Evolutionary conservation across 2,113 vertebrate species (phyloP).

Genomic region (Nymphicus hollandicus): DNA sequence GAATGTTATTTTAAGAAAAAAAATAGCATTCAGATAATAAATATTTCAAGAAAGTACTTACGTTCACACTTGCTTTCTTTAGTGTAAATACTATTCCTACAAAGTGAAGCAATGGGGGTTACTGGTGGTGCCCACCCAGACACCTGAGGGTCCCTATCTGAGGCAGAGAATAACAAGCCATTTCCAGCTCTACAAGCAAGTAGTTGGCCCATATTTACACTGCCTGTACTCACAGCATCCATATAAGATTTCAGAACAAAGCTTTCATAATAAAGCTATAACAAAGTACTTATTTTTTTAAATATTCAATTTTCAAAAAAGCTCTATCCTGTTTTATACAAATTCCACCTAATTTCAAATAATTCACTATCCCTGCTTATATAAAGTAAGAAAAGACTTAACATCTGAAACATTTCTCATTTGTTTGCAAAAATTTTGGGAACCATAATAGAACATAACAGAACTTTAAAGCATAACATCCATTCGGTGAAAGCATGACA

Average conservation of each 20-base stretch:
- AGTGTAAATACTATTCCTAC: neutral
- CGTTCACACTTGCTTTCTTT: neutral
- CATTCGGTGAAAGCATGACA: neutral
- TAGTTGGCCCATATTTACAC: neutral
- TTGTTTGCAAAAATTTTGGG: neutral
- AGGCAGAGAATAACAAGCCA: neutral
- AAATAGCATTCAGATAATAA: neutral
- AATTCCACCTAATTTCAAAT: neutral
- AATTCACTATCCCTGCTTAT: neutral
- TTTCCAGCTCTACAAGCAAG: neutral
- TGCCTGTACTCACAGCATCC: neutral
- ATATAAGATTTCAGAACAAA: neutral
- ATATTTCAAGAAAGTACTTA: neutral
- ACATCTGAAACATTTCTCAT: neutral
- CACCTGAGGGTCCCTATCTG: rapidly evolving
- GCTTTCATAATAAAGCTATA: neutral
- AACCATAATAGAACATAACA: neutral
- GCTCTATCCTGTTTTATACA: neutral
- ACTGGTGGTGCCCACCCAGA: neutral
- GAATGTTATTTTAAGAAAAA: neutral
- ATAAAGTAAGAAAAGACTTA: neutral
- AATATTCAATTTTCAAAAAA: neutral
- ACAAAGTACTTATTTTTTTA: neutral
- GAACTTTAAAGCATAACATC: neutral
- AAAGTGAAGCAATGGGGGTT: neutral